Conservation (phyloP, 2,888 invertebrate genomes). For the Ectemnius continuus region DNA sequence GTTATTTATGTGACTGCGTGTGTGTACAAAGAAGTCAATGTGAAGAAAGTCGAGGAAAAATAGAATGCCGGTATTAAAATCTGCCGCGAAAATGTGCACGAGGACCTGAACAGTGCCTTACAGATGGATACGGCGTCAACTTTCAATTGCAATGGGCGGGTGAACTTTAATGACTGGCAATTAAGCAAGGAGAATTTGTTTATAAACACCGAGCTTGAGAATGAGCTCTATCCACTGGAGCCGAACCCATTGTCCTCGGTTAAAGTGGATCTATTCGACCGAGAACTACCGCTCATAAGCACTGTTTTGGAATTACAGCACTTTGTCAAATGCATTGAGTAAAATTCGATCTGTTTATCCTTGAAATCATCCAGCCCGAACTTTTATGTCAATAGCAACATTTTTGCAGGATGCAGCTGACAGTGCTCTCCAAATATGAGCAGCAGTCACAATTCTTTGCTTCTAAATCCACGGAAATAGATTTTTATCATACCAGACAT, state of each 20-base stretch:
- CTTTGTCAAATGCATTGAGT: constrained; percentile 68
- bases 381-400: too few relatives aligned
- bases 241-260: constrained; percentile 35
- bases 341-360: constrained; percentile 35
- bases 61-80: too few relatives aligned
- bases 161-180: constrained; percentile 70
- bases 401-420: constrained; percentile 63
- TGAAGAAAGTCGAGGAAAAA: too few relatives aligned
- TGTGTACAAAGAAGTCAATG: too few relatives aligned
- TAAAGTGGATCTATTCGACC: constrained; percentile 63
- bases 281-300: constrained; percentile 58
- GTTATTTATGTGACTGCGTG: too few relatives aligned
- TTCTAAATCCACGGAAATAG: constrained; percentile 24
- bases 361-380: neutral
- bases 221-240: constrained; percentile 50
- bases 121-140: constrained; percentile 60
- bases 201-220: constrained; percentile 62
- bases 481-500: constrained; percentile 63
- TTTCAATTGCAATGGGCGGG: constrained; percentile 71
- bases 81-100: too few relatives aligned
- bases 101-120: too few relatives aligned
- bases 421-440: constrained; percentile 64
- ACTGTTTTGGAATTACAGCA: constrained; percentile 68
- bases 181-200: constrained; percentile 60
- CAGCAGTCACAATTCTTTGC: constrained; percentile 40